Conservation (phyloP, 1,140 invertebrate species). For the Brachionus koreanus region DNA sequence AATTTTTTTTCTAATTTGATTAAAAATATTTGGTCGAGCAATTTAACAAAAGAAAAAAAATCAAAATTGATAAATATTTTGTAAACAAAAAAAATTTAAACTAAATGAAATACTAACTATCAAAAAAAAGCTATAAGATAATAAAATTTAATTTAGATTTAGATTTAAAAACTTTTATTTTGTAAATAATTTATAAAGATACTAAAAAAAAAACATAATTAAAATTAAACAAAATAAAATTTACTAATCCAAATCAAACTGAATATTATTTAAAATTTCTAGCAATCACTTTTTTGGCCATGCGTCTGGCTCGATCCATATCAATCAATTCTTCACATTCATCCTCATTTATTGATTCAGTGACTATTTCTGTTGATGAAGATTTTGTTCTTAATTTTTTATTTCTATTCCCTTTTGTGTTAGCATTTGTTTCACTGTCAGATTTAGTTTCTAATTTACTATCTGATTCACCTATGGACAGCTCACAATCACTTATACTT, state of each 20-base stretch:
- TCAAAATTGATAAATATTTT: no score
- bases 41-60: not conserved
- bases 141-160: no score
- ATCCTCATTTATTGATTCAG: not conserved
- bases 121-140: no score
- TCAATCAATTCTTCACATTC: not conserved
- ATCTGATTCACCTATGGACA: not conserved
- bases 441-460: not conserved
- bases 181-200: not conserved
- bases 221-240: not conserved
- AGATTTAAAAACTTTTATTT: no score
- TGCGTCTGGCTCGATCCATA: not conserved
- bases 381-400: not conserved
- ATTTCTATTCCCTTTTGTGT: not conserved
- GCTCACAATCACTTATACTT: not conserved
- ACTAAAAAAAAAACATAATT: not conserved
- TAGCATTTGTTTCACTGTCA: not conserved
- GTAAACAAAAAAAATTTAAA: no score
- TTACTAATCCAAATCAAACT: no score
- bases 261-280: not conserved
- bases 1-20: no score
- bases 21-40: not conserved
- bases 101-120: no score
- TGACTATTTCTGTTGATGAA: not conserved
- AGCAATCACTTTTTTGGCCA: constrained; percentile 4